A percentile compares a stretch with the other conserved stretches of the same genome.
Conservation (phyloP, 2,888 invertebrate species). For the Tupiocoris notatus region DNA sequence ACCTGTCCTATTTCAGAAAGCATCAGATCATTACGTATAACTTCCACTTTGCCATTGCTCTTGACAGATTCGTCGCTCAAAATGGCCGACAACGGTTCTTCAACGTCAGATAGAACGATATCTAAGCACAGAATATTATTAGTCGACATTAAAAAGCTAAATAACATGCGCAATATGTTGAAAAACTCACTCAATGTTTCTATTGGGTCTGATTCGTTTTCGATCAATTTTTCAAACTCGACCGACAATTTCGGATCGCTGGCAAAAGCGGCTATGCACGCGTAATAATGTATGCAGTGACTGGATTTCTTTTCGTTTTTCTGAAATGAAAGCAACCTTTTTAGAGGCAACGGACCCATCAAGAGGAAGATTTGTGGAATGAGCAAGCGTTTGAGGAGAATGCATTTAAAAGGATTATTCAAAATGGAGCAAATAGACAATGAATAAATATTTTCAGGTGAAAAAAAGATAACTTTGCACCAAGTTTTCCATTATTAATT, state of each 20-base stretch:
- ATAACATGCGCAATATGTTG: background rate
- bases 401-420: too few species aligned
- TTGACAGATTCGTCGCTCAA: constrained; percentile 48
- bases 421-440: too few species aligned
- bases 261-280: constrained; percentile 68
- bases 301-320: constrained; percentile 24
- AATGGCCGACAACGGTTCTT: constrained; percentile 50
- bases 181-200: background rate
- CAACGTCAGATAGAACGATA: constrained; percentile 31
- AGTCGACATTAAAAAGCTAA: too few species aligned
- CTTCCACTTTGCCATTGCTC: constrained; percentile 52
- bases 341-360: too few species aligned
- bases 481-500: too few species aligned
- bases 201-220: constrained; percentile 30
- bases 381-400: too few species aligned
- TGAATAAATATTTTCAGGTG: too few species aligned
- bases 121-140: background rate
- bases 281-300: constrained; percentile 67
- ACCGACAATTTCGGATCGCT: constrained; percentile 63
- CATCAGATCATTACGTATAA: constrained; percentile 48
- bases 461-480: too few species aligned
- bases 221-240: constrained; percentile 63
- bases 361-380: too few species aligned
- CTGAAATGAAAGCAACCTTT: too few species aligned
- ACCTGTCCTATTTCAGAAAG: constrained; percentile 45